These are phyloP conservation scores for Limnephilus lunatus DNA, from an alignment of 2,888 invertebrate genomes.

Conservation along the genomic window DNA sequence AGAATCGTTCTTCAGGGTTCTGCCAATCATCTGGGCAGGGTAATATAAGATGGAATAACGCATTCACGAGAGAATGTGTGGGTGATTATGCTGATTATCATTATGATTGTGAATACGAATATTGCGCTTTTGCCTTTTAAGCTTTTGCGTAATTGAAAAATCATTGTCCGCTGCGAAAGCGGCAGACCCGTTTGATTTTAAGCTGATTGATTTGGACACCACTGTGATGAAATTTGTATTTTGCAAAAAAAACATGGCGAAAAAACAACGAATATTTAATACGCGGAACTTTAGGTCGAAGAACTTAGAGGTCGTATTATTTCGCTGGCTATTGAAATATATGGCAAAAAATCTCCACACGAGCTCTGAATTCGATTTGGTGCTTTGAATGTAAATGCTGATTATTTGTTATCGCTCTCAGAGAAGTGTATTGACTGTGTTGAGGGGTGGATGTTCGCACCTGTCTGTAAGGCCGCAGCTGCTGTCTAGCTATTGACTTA, in stretches of 20 bases:
- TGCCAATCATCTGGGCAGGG: background rate
- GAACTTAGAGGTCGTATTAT: constrained; percentile 2
- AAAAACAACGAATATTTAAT: background rate
- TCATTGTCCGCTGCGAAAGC: background rate
- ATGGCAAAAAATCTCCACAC: background rate
- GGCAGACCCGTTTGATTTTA: background rate
- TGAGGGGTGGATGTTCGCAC: constrained; percentile 9
- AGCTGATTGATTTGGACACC: background rate
- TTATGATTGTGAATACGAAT: background rate
- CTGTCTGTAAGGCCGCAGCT: constrained; percentile 4
- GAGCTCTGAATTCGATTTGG: constrained; percentile 21
- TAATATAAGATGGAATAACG: background rate
- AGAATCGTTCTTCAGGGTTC: background rate
- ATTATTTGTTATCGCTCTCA: background rate
- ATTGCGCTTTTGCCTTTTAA: background rate
- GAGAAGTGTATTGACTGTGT: background rate
- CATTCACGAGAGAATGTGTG: background rate
- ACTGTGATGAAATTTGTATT: background rate
- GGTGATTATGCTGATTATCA: background rate
- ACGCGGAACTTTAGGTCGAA: background rate
- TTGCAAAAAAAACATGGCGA: background rate
- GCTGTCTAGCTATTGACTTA: background rate
- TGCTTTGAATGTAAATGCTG: constrained; percentile 8
- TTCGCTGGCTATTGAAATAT: background rate
- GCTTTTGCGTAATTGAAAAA: background rate